Evolutionary conservation across 2,113 vertebrate genomes (phyloP).

Genomic region (Apteryx owenii): DNA sequence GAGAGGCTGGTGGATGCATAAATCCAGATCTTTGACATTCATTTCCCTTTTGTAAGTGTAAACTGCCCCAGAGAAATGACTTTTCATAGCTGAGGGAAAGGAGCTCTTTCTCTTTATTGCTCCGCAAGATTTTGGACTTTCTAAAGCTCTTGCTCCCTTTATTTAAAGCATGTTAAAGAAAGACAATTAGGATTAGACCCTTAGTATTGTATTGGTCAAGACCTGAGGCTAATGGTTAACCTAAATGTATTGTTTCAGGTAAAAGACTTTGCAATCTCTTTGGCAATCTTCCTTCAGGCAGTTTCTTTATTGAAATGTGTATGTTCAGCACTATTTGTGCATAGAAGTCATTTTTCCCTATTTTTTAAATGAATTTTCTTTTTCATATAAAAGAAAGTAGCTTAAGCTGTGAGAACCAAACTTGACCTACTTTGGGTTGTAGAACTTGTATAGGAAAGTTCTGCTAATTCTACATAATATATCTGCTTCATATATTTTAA

Average conservation of each 20-base stretch:
- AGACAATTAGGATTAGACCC: background rate
- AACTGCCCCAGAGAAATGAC: background rate
- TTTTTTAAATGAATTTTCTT: background rate
- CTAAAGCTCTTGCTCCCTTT: background rate
- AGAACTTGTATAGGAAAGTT: background rate
- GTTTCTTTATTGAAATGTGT: background rate
- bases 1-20: background rate
- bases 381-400: background rate
- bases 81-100: background rate
- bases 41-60: background rate
- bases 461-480: background rate
- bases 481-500: background rate
- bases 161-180: background rate
- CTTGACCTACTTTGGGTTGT: background rate
- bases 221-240: background rate
- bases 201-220: background rate
- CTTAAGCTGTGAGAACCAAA: background rate
- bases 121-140: background rate
- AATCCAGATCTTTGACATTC: background rate
- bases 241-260: background rate
- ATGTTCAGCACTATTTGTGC: background rate
- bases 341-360: background rate
- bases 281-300: background rate
- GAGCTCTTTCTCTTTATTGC: background rate
- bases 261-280: background rate